Conservation (phyloP, 2,797 vertebrate genomes). For the Masticophis lateralis region DNA sequence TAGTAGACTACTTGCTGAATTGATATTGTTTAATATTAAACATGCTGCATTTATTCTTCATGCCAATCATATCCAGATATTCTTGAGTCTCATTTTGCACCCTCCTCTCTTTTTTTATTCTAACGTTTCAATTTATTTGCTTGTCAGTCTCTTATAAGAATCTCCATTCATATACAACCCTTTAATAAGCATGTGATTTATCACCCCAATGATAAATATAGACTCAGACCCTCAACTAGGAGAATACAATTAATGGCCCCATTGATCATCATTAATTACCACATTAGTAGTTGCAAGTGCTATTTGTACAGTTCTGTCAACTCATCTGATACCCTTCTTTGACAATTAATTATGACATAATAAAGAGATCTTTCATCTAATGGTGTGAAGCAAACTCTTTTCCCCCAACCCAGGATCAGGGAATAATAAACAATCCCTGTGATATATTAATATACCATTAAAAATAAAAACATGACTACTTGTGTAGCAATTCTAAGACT, state of each 20-base stretch:
- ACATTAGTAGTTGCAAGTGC: slow-evolving; percentile 20
- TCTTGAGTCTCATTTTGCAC: slow-evolving; percentile 6
- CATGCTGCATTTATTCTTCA: slow-evolving; percentile 25
- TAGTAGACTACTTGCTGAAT: neutral
- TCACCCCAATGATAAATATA: slow-evolving; percentile 21
- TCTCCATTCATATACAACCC: slow-evolving; percentile 40
- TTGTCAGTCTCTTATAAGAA: slow-evolving; percentile 44
- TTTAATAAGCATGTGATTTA: slow-evolving; percentile 56
- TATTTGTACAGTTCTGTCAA: slow-evolving; percentile 34
- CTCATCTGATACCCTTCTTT: slow-evolving; percentile 9
- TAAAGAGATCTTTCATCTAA: neutral
- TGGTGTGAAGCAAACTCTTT: neutral
- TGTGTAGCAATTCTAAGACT: neutral
- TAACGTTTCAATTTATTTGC: slow-evolving; percentile 51
- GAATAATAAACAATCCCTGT: neutral
- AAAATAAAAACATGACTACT: neutral
- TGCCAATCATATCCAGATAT: slow-evolving; percentile 36
- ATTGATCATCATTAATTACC: slow-evolving; percentile 46
- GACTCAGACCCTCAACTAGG: neutral
- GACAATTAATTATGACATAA: slow-evolving; percentile 25
- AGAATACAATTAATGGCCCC: slow-evolving; percentile 45
- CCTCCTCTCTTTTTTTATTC: slow-evolving; percentile 8
- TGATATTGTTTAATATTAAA: neutral
- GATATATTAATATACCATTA: neutral
- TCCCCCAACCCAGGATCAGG: neutral